Conservation (phyloP, 1,140 invertebrate genomes). For the Zaprionus africanus region DNA sequence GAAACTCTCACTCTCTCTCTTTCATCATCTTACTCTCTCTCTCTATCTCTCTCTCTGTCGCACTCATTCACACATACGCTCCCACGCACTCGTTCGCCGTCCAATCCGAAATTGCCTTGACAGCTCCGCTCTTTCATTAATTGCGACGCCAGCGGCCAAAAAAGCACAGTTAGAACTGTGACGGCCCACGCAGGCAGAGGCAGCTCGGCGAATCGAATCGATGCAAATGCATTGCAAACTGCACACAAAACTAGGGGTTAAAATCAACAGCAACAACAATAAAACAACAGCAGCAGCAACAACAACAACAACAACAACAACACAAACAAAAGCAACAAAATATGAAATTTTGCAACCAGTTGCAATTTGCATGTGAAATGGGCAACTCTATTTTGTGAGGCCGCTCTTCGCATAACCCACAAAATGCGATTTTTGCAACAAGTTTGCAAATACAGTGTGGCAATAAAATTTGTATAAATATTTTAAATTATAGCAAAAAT, state of each 20-base stretch:
- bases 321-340: not conserved
- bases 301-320: not conserved
- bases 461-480: too few species aligned
- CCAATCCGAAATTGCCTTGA: constrained; percentile 16
- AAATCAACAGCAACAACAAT: not conserved
- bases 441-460: too few species aligned
- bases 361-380: too few species aligned
- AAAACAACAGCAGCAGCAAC: not conserved
- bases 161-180: constrained; percentile 6
- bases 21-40: not conserved
- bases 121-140: constrained; percentile 17
- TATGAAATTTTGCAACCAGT: too few species aligned
- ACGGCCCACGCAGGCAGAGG: not conserved
- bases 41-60: not conserved
- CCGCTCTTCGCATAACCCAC: too few species aligned
- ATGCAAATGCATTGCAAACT: not conserved
- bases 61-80: constrained; percentile 1
- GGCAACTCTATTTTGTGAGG: too few species aligned
- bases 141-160: not conserved
- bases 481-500: too few species aligned
- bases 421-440: too few species aligned
- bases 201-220: not conserved
- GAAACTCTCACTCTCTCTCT: not conserved
- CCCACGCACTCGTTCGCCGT: constrained; percentile 11
- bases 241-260: not conserved